Evolutionary conservation across 2,113 vertebrate genomes (phyloP).

Genomic region (Nothocercus nigrocapillus): DNA sequence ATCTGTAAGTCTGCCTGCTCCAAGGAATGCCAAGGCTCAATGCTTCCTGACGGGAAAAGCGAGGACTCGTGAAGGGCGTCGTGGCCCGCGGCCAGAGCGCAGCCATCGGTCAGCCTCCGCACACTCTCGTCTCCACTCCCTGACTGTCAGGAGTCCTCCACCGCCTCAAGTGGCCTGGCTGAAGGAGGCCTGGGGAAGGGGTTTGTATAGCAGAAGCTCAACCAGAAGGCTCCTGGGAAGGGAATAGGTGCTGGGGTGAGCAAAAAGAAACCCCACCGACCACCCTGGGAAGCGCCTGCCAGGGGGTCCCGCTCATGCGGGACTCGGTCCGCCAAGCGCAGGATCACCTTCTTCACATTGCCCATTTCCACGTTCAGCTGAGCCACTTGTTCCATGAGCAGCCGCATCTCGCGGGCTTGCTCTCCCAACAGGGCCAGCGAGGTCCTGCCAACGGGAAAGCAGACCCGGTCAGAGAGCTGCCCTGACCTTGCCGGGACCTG

Average conservation of each 20-base stretch:
- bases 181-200: neutral
- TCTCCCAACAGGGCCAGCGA: neutral
- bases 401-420: neutral
- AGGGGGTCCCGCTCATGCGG: too few relatives aligned
- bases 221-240: neutral
- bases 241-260: neutral
- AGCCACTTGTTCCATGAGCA: neutral
- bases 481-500: neutral
- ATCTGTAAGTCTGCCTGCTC: neutral
- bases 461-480: neutral
- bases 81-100: neutral
- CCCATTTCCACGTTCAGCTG: rapidly evolving
- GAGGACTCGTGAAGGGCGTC: neutral
- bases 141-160: too few relatives aligned
- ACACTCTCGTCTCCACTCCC: neutral
- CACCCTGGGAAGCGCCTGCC: neutral
- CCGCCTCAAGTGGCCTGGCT: neutral
- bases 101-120: neutral
- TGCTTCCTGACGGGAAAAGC: rapidly evolving
- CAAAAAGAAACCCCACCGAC: neutral
- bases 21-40: neutral
- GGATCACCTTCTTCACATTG: neutral
- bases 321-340: neutral
- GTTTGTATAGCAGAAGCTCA: neutral
- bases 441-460: neutral